Evolutionary conservation across 53 echinoderm and acorn worm species (phyloP).

Genomic region (Actinopyga echinites): DNA sequence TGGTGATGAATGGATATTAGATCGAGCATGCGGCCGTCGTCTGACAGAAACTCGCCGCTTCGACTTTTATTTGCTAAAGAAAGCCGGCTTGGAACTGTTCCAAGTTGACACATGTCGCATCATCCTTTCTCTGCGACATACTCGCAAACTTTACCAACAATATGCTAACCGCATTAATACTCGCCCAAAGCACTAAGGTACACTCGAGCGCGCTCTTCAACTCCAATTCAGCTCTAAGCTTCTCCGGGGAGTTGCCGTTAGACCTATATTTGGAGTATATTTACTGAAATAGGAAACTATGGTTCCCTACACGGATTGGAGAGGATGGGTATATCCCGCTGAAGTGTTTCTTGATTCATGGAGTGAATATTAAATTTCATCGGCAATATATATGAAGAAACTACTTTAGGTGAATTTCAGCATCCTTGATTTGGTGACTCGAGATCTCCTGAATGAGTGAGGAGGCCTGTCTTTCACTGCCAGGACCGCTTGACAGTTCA

Average conservation of each 20-base stretch:
- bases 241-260: slow-evolving; percentile 30
- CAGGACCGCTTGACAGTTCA: no score
- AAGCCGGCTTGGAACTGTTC: slow-evolving; percentile 33
- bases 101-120: slow-evolving; percentile 36
- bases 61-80: slow-evolving; percentile 23
- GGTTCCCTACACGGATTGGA: slow-evolving; percentile 18
- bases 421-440: slow-evolving; percentile 25
- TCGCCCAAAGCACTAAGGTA: slow-evolving; percentile 36
- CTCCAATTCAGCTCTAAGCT: not conserved
- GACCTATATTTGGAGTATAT: slow-evolving; percentile 36
- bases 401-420: slow-evolving; percentile 18
- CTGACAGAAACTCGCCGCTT: slow-evolving; percentile 24
- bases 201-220: slow-evolving; percentile 38
- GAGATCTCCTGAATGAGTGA: no score
- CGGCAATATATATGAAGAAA: slow-evolving; percentile 28
- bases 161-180: slow-evolving; percentile 36
- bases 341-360: slow-evolving; percentile 32
- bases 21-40: slow-evolving; percentile 35
- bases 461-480: no score
- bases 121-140: slow-evolving; percentile 14
- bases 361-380: slow-evolving; percentile 39
- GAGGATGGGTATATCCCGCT: slow-evolving; percentile 26
- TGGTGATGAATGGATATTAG: slow-evolving; percentile 32
- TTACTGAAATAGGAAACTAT: slow-evolving; percentile 36
- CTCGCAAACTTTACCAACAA: slow-evolving; percentile 37